Percentiles rank a stretch among this genome's conserved stretches.
These are phyloP conservation scores for Eulemur albifrons DNA, from an alignment of 2,797 vertebrate species.

Conservation along the genomic window DNA sequence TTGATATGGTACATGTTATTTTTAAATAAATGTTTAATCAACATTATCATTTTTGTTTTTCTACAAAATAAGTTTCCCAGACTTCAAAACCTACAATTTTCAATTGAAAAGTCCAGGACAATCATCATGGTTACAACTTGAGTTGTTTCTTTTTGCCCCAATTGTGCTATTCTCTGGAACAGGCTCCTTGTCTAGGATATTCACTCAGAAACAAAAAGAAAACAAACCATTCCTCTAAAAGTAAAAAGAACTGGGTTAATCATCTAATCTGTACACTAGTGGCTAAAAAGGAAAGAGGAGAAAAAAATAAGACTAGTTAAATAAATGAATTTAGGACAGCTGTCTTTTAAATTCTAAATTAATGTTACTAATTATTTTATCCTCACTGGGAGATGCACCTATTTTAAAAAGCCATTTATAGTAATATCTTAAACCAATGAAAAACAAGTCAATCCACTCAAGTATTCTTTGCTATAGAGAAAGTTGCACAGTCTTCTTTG, in stretches of 20 bases:
- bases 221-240: constrained; percentile 26
- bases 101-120: background rate
- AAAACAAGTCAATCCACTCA: constrained; percentile 43
- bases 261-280: constrained; percentile 27
- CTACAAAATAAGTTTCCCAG: background rate
- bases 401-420: constrained; percentile 67
- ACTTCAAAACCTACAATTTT: constrained; percentile 32
- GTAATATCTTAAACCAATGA: background rate
- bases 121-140: background rate
- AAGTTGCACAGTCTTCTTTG: background rate
- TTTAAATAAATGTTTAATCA: constrained; percentile 31
- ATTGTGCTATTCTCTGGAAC: background rate
- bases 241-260: constrained; percentile 67
- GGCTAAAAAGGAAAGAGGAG: constrained; percentile 47
- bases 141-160: background rate
- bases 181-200: background rate
- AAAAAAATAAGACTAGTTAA: constrained; percentile 50
- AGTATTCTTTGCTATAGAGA: background rate
- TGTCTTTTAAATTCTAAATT: constrained; percentile 69
- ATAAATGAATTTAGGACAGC: constrained; percentile 73
- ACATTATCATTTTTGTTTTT: background rate
- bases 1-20: background rate
- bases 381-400: constrained; percentile 52
- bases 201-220: background rate
- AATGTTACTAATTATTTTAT: constrained; percentile 72